phyloP scores from a whole-genome alignment of 1,140 invertebrate genomes.

The Zaprionus davidi region DNA sequence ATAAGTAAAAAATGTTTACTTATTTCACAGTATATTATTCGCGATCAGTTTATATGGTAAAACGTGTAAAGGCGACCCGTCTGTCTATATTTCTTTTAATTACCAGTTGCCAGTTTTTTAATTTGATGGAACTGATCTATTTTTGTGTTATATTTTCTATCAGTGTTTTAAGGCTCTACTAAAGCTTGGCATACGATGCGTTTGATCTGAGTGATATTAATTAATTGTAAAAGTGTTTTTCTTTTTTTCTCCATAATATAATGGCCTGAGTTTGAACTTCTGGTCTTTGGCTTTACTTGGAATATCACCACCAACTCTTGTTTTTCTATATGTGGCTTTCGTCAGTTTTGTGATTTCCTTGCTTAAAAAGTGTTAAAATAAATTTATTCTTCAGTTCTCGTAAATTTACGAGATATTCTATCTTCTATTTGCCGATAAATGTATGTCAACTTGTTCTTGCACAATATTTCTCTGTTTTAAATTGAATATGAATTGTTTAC shows the following conservation, averaged over 20 bases:
- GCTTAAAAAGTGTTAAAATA: no score
- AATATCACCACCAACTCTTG: background rate
- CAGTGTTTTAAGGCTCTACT: no score
- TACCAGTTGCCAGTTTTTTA: background rate
- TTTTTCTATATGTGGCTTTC: background rate
- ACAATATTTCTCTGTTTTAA: background rate
- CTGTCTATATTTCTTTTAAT: background rate
- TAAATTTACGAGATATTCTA: background rate
- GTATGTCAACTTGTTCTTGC: background rate
- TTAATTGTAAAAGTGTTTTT: no score
- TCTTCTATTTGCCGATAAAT: background rate
- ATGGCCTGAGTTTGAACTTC: background rate
- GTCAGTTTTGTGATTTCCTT: background rate
- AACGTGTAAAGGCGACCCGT: background rate
- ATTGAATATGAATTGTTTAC: background rate
- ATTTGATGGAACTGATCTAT: no score
- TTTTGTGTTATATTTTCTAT: no score
- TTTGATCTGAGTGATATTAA: no score
- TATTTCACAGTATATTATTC: background rate
- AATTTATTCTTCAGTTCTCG: no score
- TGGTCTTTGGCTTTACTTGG: background rate
- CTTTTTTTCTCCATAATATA: no score
- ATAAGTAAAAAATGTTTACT: background rate
- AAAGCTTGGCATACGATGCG: no score
- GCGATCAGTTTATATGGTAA: background rate